phyloP scores from a whole-genome alignment of 2,113 vertebrate species.

The Anarrhichthys ocellatus region DNA sequence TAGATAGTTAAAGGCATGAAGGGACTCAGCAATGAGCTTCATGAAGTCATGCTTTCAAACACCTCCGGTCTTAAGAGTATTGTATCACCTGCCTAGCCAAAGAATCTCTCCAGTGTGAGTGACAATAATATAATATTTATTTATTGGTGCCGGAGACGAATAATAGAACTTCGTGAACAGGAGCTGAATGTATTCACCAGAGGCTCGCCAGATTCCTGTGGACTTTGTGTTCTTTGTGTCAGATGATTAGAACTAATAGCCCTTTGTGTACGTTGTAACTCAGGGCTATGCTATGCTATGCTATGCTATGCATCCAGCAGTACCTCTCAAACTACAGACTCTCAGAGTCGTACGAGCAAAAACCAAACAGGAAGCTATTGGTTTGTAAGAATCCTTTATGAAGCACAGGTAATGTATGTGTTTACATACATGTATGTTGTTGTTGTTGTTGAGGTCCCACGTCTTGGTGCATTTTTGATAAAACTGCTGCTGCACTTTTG shows the following conservation, averaged over 20 bases:
- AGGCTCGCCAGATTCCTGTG: slow-evolving; percentile 48
- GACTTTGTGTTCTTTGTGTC: slow-evolving; percentile 43
- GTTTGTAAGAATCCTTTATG: slow-evolving; percentile 33
- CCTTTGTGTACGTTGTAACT: slow-evolving; percentile 54
- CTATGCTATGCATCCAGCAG: slow-evolving; percentile 64
- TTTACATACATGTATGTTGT: slow-evolving; percentile 20
- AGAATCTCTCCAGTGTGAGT: slow-evolving; percentile 31
- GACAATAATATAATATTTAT: slow-evolving; percentile 13
- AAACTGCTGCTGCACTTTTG: slow-evolving; percentile 43
- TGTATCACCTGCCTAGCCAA: slow-evolving; percentile 29
- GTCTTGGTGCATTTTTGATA: slow-evolving; percentile 48
- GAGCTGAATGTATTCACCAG: slow-evolving; percentile 54
- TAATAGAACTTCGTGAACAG: not conserved
- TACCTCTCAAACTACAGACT: slow-evolving; percentile 45
- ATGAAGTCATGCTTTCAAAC: slow-evolving; percentile 3
- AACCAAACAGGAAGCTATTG: slow-evolving; percentile 58
- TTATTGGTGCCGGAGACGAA: slow-evolving; percentile 16
- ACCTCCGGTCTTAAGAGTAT: slow-evolving; percentile 9
- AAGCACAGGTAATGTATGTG: slow-evolving; percentile 61
- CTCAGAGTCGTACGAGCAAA: slow-evolving; percentile 28
- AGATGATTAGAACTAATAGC: slow-evolving; percentile 45
- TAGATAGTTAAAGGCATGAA: not conserved
- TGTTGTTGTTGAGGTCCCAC: slow-evolving; percentile 19
- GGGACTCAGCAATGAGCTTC: not conserved
- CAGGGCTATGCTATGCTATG: slow-evolving; percentile 69